These are phyloP conservation scores for Gymnodraco acuticeps DNA, from an alignment of 2,797 vertebrate genomes.

Conservation along the genomic window DNA sequence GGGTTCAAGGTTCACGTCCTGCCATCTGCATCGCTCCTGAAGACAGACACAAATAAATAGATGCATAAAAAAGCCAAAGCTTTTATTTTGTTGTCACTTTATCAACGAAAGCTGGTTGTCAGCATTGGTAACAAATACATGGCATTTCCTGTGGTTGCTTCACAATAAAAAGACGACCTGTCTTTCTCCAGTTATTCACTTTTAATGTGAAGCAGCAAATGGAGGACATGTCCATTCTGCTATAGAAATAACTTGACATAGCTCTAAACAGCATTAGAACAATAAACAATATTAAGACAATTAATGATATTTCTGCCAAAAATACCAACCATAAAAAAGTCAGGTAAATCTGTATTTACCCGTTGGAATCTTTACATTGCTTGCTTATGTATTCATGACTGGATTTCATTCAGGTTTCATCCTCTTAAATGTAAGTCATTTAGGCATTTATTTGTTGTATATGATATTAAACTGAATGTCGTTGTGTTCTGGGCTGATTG, in stretches of 20 bases:
- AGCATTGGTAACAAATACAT: not conserved
- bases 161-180: too few species aligned
- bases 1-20: not conserved
- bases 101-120: not conserved
- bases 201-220: too few species aligned
- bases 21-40: not conserved
- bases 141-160: not conserved
- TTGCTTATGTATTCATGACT: slow-evolving; percentile 2
- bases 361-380: not conserved
- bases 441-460: not conserved
- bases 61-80: too few species aligned
- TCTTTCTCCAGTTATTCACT: too few species aligned
- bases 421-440: not conserved
- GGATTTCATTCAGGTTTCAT: not conserved
- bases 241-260: not conserved
- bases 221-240: too few species aligned
- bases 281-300: too few species aligned
- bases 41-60: not conserved
- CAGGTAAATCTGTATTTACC: not conserved
- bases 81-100: not conserved
- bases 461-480: not conserved
- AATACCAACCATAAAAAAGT: not conserved
- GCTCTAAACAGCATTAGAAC: not conserved
- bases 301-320: not conserved
- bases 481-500: not conserved